Evolutionary conservation across 2,113 vertebrate species (phyloP).

Genomic region (Gambusia affinis): DNA sequence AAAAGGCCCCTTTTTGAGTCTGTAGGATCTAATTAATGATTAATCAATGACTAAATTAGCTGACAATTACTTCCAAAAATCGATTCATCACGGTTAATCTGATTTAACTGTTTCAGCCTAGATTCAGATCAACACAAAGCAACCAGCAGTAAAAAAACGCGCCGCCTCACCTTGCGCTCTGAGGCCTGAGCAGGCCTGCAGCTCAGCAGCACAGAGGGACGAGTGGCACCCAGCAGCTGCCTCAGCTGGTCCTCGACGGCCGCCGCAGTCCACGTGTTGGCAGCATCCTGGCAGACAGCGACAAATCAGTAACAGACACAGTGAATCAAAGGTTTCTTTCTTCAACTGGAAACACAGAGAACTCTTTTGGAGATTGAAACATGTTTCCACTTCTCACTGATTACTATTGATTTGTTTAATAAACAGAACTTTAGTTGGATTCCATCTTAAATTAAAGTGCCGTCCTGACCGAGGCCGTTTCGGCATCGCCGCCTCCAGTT

Average conservation of each 20-base stretch:
- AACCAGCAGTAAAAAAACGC: background rate
- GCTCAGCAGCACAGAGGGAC: slow-evolving; percentile 86
- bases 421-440: background rate
- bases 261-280: slow-evolving; percentile 53
- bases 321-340: background rate
- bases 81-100: too few relatives aligned
- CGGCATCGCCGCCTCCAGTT: too few relatives aligned
- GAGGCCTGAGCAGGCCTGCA: slow-evolving; percentile 77
- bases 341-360: background rate
- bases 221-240: slow-evolving; percentile 80
- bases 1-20: too few relatives aligned
- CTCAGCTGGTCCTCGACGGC: slow-evolving; percentile 79
- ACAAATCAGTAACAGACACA: background rate
- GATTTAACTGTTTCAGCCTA: too few relatives aligned
- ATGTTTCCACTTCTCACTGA: too few relatives aligned
- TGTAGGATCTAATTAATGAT: too few relatives aligned
- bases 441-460: too few relatives aligned
- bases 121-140: background rate
- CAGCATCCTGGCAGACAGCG: slow-evolving; percentile 49
- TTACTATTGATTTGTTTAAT: background rate
- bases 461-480: too few relatives aligned
- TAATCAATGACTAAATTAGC: too few relatives aligned
- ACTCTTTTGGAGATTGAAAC: too few relatives aligned
- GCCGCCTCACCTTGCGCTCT: slow-evolving; percentile 81
- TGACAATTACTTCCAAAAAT: too few relatives aligned